Base-by-base conservation (phyloP, 1,140 invertebrate genomes). In the Papilio helenus region DNA sequence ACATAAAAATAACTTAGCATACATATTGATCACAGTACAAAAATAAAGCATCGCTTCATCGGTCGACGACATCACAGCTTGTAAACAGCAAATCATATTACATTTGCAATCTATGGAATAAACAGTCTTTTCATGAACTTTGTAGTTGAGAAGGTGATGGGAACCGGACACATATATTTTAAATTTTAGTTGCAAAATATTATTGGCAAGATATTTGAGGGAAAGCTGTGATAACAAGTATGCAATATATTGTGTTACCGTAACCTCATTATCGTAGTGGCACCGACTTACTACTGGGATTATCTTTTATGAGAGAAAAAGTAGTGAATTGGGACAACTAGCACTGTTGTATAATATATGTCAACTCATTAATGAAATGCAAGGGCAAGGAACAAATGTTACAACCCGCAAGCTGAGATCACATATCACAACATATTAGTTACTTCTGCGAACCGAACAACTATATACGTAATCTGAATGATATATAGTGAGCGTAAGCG, bases 31-130 rank as follows among this genome's bases (percentile, higher is more conserved):
- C 92, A 93, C 92, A 94, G 92, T 93, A 93, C 86, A 93, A 92
- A 91, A 93, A 90, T 93, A 94, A 94, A 94, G 92, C 92, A 94
- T 92, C 86, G 88, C 89, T 91, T 90, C 85, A 92, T 92, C 89
- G 89, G 88, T 90, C 85, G 85, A 88, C 84, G 84, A 89, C 90
- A 93, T 94, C 93, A 93, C 92, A 94, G 90, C 88, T 89, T 86
- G 88, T 84, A 86, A 90, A 88, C 87, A 83, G 87, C 88, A 89
- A 92, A 91, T 90, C 84, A 90, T 86, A 88, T 79, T 79, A 79
- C 80, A 80, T 72, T 80, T 83, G 83, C 78, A 68, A 83, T 80
- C 83, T 83, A 79, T 80, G 82, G 81, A 81, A 82, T 83, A 71
- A 81, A 82, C 80, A 82, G 68, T 88, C 84, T 76, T 77, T 49